Conservation (phyloP, 2,113 vertebrate genomes). For the Psilopogon haemacephalus region DNA sequence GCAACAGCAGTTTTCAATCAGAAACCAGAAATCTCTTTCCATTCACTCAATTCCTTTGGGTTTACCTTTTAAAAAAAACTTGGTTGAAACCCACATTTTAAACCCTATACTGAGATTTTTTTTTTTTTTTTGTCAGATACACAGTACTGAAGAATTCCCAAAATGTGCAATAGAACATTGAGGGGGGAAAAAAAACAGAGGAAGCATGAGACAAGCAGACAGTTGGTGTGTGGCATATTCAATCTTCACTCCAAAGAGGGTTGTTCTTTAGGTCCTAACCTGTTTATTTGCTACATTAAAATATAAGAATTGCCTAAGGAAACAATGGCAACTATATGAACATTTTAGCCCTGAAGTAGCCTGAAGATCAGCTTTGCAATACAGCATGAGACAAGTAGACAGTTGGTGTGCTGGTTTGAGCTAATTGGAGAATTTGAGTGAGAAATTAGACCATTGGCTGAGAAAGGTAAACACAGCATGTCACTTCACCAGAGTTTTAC, state of each 20-base stretch:
- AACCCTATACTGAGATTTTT: neutral
- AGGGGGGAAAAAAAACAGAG: slow-evolving; percentile 19
- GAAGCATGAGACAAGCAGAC: neutral
- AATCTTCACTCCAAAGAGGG: neutral
- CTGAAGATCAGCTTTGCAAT: too few species aligned
- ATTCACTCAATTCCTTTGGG: neutral
- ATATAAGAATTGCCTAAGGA: too few species aligned
- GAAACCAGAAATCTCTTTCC: neutral
- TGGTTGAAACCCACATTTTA: slow-evolving; percentile 10
- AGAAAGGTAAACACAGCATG: neutral
- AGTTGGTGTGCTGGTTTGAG: too few species aligned
- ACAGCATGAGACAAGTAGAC: too few species aligned
- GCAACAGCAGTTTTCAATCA: neutral
- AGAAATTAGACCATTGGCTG: too few species aligned
- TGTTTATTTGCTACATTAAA: neutral
- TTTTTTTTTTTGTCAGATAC: neutral
- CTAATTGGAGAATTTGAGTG: too few species aligned
- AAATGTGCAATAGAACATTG: neutral
- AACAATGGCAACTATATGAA: too few species aligned
- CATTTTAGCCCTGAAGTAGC: too few species aligned
- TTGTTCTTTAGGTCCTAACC: neutral
- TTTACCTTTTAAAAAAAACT: slow-evolving; percentile 40
- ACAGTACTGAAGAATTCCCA: neutral
- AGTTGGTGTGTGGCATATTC: neutral
- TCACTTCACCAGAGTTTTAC: too few species aligned